Evolutionary conservation across 2,888 invertebrate species (phyloP), one percentile per base, ranked within the genome.

Genomic region (Octodonta nipae): DNA sequence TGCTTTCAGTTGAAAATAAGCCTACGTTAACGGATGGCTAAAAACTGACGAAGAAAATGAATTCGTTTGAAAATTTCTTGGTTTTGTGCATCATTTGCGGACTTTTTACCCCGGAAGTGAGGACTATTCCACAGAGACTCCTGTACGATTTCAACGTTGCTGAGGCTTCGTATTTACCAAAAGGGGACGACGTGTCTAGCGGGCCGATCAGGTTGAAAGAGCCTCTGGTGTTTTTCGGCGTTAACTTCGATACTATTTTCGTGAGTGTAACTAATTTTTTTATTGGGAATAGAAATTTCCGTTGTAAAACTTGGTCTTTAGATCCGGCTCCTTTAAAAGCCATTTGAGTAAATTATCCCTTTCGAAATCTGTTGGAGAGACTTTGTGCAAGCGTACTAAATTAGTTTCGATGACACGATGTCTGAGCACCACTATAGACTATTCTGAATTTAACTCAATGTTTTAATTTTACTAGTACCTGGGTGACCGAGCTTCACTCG

Each of bases 201-300:
- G 67, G 68, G 1, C 79, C 81, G 55, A 62, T 78, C 4, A 52
- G 55, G 3, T 67, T 87, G 2, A 67, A 66, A 50, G 76, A 78
- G 20, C 85, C 89, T 2, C 70, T 92, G 33, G 66, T 71, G 30
- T 87, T 87, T 64, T 92, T 77, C 58, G 82, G 80, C 45, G 75
- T 76, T 44, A 64, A 65, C 40, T 88, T 83, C 59, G 72, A 76
- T 34, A 69, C 73, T 17, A 67, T 91, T 50, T 89, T 71, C 62
- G 91, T 92, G 65, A 88, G 89, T 87, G 34, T n/a, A 22, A 10
- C 3, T n/a, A n/a, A n/a, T n/a, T n/a, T n/a, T n/a, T n/a, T n/a
- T n/a, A n/a, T n/a, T n/a, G n/a, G n/a, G n/a, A n/a, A n/a, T n/a
- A n/a, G n/a, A n/a, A n/a, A n/a, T n/a, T n/a, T n/a, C n/a, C n/a